Conservation (phyloP, 1,140 invertebrate genomes). For the Cotesia typhae region DNA sequence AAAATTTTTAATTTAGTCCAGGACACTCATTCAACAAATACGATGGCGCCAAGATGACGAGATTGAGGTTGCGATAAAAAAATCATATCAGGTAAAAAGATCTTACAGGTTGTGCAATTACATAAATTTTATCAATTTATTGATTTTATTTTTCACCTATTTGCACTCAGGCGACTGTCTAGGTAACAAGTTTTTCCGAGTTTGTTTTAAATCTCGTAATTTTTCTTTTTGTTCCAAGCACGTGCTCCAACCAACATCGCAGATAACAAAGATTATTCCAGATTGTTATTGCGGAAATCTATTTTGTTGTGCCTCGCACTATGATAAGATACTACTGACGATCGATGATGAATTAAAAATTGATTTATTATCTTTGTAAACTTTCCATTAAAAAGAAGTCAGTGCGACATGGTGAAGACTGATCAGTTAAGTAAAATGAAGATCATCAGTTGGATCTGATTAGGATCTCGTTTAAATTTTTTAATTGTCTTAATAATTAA, state of each 20-base stretch:
- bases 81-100: no score
- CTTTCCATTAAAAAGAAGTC: neutral
- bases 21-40: no score
- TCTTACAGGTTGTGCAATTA: neutral
- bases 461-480: no score
- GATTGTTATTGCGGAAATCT: neutral
- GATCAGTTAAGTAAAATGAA: no score
- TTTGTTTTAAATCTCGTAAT: neutral
- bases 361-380: constrained; percentile 11
- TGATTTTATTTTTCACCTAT: constrained; percentile 17
- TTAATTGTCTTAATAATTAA: no score
- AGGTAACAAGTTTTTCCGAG: neutral
- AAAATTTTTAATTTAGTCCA: no score
- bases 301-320: neutral
- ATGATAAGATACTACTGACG: neutral
- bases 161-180: constrained; percentile 16
- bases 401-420: neutral
- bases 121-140: constrained; percentile 22
- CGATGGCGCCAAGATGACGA: no score
- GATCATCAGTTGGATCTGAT: no score
- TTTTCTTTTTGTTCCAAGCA: neutral
- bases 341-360: neutral
- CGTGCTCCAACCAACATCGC: no score
- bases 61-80: no score
- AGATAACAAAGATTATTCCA: no score